phyloP scores from a whole-genome alignment of 1,140 invertebrate species.

The Chelonus insularis region DNA sequence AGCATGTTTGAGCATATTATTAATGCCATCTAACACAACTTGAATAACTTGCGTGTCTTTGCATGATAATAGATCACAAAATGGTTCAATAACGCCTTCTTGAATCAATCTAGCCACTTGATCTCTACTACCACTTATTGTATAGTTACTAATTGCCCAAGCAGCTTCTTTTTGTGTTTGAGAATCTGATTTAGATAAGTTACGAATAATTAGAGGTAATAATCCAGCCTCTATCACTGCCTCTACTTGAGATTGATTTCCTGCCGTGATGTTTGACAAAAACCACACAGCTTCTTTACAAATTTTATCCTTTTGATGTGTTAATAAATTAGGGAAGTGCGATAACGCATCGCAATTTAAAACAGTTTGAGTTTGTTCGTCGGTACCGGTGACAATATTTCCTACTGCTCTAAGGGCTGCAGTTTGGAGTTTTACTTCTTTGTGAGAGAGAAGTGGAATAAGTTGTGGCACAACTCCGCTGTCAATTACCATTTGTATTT shows the following conservation, averaged over 20 bases:
- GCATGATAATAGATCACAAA: slow-evolving; percentile 86
- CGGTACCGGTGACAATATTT: slow-evolving; percentile 98
- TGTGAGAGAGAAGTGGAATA: slow-evolving; percentile 92
- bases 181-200: slow-evolving; percentile 89
- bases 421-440: slow-evolving; percentile 97
- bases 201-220: slow-evolving; percentile 92
- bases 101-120: slow-evolving; percentile 87
- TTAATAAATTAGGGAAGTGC: slow-evolving; percentile 87
- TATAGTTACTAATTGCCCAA: slow-evolving; percentile 98
- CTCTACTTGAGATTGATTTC: slow-evolving; percentile 96
- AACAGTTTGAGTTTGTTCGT: slow-evolving; percentile 91
- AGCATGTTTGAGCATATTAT: slow-evolving; percentile 88
- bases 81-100: slow-evolving; percentile 86
- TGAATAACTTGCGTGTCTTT: slow-evolving; percentile 89
- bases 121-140: slow-evolving; percentile 92
- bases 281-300: slow-evolving; percentile 98
- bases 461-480: slow-evolving; percentile 92
- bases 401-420: slow-evolving; percentile 95
- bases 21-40: slow-evolving; percentile 89
- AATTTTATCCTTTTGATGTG: slow-evolving; percentile 85
- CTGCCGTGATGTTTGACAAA: slow-evolving; percentile 97
- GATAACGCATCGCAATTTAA: slow-evolving; percentile 77
- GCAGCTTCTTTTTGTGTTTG: slow-evolving; percentile 99
- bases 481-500: slow-evolving; percentile 99
- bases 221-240: slow-evolving; percentile 94